phyloP scores from a whole-genome alignment of 2,797 vertebrate species.

The Cirrhinus mrigala region DNA sequence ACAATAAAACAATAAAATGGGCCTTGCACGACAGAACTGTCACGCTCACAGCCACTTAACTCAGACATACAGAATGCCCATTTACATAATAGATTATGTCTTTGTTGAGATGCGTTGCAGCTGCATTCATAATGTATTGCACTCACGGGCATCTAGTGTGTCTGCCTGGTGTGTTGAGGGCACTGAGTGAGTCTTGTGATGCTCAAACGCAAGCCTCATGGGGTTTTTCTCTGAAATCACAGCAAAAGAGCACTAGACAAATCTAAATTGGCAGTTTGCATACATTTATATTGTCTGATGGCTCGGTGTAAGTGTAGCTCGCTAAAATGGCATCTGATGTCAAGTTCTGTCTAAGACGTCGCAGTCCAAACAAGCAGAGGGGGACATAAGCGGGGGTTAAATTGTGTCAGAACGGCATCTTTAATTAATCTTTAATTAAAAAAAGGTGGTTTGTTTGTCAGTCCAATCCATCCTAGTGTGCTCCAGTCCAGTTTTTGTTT shows the following conservation, averaged over 20 bases:
- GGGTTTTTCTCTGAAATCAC: constrained; percentile 49
- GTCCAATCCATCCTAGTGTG: not conserved
- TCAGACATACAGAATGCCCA: constrained; percentile 54
- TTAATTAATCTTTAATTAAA: not conserved
- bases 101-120: constrained; percentile 56
- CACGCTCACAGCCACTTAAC: constrained; percentile 49
- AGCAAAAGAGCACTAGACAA: constrained; percentile 47
- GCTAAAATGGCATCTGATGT: constrained; percentile 19
- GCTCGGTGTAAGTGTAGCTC: constrained; percentile 14
- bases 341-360: not conserved
- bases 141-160: constrained; percentile 45
- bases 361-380: constrained; percentile 14
- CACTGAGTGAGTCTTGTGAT: constrained; percentile 37
- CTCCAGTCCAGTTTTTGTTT: not conserved
- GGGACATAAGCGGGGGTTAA: constrained; percentile 5
- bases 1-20: constrained; percentile 47
- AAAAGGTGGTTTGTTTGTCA: not conserved
- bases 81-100: constrained; percentile 61
- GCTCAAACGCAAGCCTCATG: constrained; percentile 34
- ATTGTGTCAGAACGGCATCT: constrained; percentile 21
- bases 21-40: constrained; percentile 42
- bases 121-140: constrained; percentile 56
- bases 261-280: constrained; percentile 53
- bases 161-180: constrained; percentile 27
- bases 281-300: constrained; percentile 44